Evolutionary conservation across 1,140 invertebrate genomes (phyloP).

Genomic region (Dinoponera quadriceps): DNA sequence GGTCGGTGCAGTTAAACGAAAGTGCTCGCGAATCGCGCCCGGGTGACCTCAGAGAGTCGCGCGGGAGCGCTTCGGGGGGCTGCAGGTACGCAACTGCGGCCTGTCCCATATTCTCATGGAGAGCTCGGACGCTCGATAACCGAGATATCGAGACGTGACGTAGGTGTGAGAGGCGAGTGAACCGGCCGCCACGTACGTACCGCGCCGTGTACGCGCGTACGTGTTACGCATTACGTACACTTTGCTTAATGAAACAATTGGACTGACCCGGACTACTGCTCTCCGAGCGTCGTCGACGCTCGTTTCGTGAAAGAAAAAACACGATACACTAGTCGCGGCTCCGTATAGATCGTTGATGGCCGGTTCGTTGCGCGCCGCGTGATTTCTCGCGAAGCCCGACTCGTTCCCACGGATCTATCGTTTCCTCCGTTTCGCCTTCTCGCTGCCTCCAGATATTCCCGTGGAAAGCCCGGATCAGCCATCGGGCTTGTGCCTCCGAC

Average conservation of each 20-base stretch:
- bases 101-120: constrained; percentile 70
- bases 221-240: constrained; percentile 44
- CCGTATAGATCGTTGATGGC: constrained; percentile 22
- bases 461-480: no score
- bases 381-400: no score
- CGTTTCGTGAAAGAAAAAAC: constrained; percentile 43
- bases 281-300: constrained; percentile 33
- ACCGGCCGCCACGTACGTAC: constrained; percentile 13
- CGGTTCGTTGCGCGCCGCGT: background rate
- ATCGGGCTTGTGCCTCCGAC: no score
- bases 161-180: constrained; percentile 61
- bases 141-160: constrained; percentile 68
- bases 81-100: constrained; percentile 70
- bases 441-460: no score
- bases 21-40: constrained; percentile 32
- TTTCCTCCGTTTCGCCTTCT: no score
- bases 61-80: constrained; percentile 52
- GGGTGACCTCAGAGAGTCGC: constrained; percentile 60
- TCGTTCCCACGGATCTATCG: no score
- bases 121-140: constrained; percentile 70
- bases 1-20: background rate
- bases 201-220: background rate
- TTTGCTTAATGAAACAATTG: constrained; percentile 59
- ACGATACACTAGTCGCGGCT: constrained; percentile 3
- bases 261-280: constrained; percentile 53